Evolutionary conservation across 1,140 invertebrate genomes (phyloP).

Genomic region (Ylistrum balloti): DNA sequence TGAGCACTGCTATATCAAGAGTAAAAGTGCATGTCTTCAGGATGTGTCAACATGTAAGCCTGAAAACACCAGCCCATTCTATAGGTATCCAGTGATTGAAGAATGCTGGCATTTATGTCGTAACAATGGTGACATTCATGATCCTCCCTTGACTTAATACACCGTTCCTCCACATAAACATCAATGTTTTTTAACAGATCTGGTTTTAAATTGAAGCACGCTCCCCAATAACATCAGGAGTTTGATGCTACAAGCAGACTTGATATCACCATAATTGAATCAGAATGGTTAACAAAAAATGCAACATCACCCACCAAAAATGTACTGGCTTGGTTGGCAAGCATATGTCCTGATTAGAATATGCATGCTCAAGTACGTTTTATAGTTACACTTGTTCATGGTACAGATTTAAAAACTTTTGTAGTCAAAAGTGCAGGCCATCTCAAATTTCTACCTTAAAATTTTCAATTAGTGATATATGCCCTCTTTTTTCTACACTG

Average conservation of each 20-base stretch:
- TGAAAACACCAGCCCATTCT: too few relatives aligned
- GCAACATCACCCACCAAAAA: background rate
- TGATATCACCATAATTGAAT: background rate
- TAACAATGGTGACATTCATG: slow-evolving; percentile 19
- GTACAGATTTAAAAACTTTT: too few relatives aligned
- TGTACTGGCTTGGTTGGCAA: background rate
- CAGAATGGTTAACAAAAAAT: background rate
- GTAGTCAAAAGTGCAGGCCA: too few relatives aligned
- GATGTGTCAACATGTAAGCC: background rate
- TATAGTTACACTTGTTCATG: too few relatives aligned
- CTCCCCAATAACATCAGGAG: background rate
- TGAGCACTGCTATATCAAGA: too few relatives aligned
- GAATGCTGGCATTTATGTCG: background rate
- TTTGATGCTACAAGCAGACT: background rate
- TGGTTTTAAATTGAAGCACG: slow-evolving; percentile 19
- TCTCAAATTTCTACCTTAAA: too few relatives aligned
- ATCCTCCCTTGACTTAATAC: background rate
- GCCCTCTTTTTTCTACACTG: too few relatives aligned
- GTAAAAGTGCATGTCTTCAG: background rate
- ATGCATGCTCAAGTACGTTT: too few relatives aligned
- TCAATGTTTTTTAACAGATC: slow-evolving; percentile 5
- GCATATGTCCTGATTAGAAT: background rate
- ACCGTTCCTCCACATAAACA: background rate
- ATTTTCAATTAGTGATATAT: too few relatives aligned
- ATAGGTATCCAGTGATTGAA: background rate